Base-by-base conservation (phyloP, 1,140 invertebrate species). In the Drosophila sucinea region DNA sequence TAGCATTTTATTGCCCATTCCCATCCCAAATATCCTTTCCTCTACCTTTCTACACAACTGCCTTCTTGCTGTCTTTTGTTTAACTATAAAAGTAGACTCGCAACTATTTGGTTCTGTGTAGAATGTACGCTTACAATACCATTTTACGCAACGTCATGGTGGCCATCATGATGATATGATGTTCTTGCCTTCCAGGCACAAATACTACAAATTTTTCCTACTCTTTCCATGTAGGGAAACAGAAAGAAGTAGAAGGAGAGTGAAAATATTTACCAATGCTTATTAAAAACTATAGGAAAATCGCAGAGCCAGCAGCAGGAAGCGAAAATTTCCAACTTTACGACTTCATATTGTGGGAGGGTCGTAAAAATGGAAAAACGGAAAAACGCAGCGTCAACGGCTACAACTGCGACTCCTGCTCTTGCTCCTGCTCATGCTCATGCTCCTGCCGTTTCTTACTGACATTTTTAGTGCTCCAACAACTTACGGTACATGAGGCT, bases 331-430 rank as follows among this genome's bases (percentile, higher is more conserved):
- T 81, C 57, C 85, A 81, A 84, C 73, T 89, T 89, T 90, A 89
- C 84, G 84, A 89, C 84, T 89, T 90, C 81, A 89, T 89, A 89
- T 89, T 90, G 84, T 89, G 84, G 84, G 85, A 64, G 81, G 80
- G 79, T 89, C 84, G 85, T 89, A 84, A 89, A 87, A 77, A 64
- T 58, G 56, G 17, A 41, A 30, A 17, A 33, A 41, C 35, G 38
- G 27, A 89, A 81, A 74, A 81, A 81, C 81, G 84, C 85, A 83
- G 66, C 76, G 84, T 83, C 82, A 86, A 82, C 83, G 70, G 61
- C 56, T 60, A 70, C 62, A 51, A 60, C 65, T 57, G 51, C 77
- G 57, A 57, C 57, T 54, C 58, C 38, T 57, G 41, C 55, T 17
- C 17, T 17, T 17, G 17, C 17, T 17, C 17, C 17, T 17, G 17